Base-by-base conservation (phyloP, 1,140 invertebrate genomes). In the Brachionus rotundiformis region DNA sequence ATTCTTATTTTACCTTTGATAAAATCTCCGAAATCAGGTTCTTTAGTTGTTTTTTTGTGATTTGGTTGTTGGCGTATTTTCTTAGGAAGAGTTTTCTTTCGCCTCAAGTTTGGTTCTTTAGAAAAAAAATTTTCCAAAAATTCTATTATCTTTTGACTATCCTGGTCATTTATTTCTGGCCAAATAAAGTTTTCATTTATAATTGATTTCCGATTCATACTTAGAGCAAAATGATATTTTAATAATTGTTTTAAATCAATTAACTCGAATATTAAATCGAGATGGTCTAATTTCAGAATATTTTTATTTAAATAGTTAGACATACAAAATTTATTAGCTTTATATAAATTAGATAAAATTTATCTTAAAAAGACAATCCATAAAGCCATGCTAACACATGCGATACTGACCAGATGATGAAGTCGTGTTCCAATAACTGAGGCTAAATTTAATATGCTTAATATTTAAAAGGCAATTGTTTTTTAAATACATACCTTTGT, bases 401-500 rank as follows among this genome's bases (percentile, higher is more conserved):
- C 81, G n/a, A 87, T 44, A 13, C 86, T 84, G 49, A 87, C 86
- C 10, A 85, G 83, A 25, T 86, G 83, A 71, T 86, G 86, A 23
- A 87, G 82, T 63, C 87, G 80, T 11, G 86, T 87, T 7, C 87
- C 87, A 81, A 88, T 87, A 63, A 87, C 86, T 71, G 87, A 85
- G 8, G 86, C 87, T 87, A 86, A 68, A 16, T 16, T 13, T 33
- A n/a, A n/a, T n/a, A n/a, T n/a, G n/a, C n/a, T n/a, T n/a, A n/a
- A n/a, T n/a, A n/a, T n/a, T n/a, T n/a, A n/a, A n/a, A n/a, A n/a
- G n/a, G n/a, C n/a, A n/a, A n/a, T n/a, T n/a, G n/a, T n/a, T n/a
- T n/a, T 11, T 2, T 23, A 10, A 65, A 10, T 36, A 61, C 39
- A 65, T 83, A 87, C 86, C 87, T 87, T 88, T 88, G 83, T 88